Base-by-base conservation (phyloP, 2,113 vertebrate genomes). In the Ancistrus triradiatus region DNA sequence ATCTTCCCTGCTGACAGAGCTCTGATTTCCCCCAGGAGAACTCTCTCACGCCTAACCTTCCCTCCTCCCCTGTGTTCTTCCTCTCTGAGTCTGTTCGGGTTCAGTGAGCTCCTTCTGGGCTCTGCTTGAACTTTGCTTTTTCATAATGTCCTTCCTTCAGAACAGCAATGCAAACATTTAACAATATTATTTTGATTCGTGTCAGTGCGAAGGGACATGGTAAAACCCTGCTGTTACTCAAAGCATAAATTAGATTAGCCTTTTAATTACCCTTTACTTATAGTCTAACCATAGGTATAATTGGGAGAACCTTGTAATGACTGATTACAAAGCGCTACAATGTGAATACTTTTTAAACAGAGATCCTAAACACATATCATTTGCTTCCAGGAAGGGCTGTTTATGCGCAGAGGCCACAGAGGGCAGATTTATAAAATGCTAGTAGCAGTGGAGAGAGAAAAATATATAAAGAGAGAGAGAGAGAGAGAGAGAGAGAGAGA, bases 1-100 rank as follows among this genome's bases (percentile, higher is more conserved):
- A 77, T 78, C 70, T 86, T 86, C 71, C 64, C 69, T 50, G 57
- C 73, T 70, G 70, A 65, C 73, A 71, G 75, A 70, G 49, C 53
- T 49, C 24, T 69, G 71, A 76, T 76, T 69, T 73, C 70, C 74
- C 74, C 59, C 28, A 72, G 74, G 70, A 76, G 63, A 55, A 52
- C 63, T 42, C 67, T 55, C 63, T 62, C 63, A 57, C 42, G 47
- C 68, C 60, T 64, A 61, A 49, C 38, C 43, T 61, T 28, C 50
- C 37, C 59, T 19, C 43, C 35, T 48, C 42, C 47, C 46, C 42
- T 17, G 22, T 24, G 35, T 35, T 47, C 53, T 40, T 19, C 22
- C 33, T 28, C 24, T 47, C 55, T 61, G 31, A 56, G 31, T 69
- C 61, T 66, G 60, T 69, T 66, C 40, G 15, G 66, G 66, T 65